Percentiles rank a stretch among this genome's conserved stretches.
Evolutionary conservation across 2,888 invertebrate genomes (phyloP).

Genomic region (Girardia tigrina): DNA sequence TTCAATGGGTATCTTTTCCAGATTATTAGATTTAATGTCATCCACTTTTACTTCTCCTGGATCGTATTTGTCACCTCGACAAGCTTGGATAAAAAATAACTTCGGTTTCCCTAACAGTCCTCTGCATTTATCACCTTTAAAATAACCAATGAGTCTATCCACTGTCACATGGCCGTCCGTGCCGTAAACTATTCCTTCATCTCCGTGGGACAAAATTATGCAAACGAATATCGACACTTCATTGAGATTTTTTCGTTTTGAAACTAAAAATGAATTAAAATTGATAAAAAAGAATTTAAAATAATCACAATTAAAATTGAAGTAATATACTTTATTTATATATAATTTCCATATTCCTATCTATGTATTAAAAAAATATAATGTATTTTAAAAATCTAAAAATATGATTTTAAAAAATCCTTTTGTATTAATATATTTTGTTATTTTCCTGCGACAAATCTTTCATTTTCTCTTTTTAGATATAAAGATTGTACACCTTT

Average conservation of each 20-base stretch:
- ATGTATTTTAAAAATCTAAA: no score
- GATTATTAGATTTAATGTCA: not conserved
- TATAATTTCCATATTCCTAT: no score
- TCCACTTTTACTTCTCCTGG: constrained; percentile 58
- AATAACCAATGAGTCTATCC: not conserved
- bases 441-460: no score
- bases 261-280: not conserved
- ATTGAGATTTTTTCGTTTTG: not conserved
- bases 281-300: no score
- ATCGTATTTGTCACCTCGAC: constrained; percentile 78
- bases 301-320: no score
- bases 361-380: no score
- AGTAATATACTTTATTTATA: no score
- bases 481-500: no score
- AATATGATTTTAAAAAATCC: no score
- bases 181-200: not conserved
- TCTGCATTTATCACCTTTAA: constrained; percentile 5
- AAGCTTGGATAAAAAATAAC: constrained; percentile 57
- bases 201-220: not conserved
- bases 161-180: not conserved
- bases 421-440: no score
- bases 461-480: no score
- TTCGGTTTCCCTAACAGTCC: not conserved
- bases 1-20: not conserved
- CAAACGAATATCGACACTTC: not conserved